Percentiles rank a stretch among this genome's conserved stretches.
Evolutionary conservation across 2,113 vertebrate species (phyloP).

Genomic region (Centropristis striata): DNA sequence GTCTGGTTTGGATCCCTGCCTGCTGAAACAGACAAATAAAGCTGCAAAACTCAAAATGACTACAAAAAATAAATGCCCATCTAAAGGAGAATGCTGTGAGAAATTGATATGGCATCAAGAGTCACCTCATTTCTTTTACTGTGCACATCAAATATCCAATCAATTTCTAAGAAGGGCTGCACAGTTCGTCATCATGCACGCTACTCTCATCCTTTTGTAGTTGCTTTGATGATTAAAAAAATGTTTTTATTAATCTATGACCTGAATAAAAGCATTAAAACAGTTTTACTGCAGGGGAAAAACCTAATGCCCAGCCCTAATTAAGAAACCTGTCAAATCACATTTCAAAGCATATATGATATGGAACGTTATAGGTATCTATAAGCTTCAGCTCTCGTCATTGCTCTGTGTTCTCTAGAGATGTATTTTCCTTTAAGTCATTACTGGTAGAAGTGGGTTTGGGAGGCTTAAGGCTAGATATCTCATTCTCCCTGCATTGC

Average conservation of each 20-base stretch:
- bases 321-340: slow-evolving; percentile 4
- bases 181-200: too few relatives aligned
- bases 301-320: neutral
- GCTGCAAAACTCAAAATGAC: neutral
- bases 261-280: neutral
- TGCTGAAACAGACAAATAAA: neutral
- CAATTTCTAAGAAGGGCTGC: too few relatives aligned
- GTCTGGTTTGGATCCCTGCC: too few relatives aligned
- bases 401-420: neutral
- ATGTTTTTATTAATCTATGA: neutral
- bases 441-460: neutral
- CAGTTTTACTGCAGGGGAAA: neutral
- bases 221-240: too few relatives aligned
- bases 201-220: too few relatives aligned
- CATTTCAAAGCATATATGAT: neutral
- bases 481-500: neutral
- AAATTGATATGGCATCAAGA: too few relatives aligned
- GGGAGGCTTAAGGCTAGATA: neutral
- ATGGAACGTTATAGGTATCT: neutral
- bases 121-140: too few relatives aligned
- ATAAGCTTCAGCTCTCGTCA: neutral
- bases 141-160: too few relatives aligned
- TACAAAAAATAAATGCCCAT: neutral
- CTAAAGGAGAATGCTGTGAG: neutral
- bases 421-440: neutral